phyloP scores from a whole-genome alignment of 2,797 vertebrate genomes.

The Coregonus sp. region DNA sequence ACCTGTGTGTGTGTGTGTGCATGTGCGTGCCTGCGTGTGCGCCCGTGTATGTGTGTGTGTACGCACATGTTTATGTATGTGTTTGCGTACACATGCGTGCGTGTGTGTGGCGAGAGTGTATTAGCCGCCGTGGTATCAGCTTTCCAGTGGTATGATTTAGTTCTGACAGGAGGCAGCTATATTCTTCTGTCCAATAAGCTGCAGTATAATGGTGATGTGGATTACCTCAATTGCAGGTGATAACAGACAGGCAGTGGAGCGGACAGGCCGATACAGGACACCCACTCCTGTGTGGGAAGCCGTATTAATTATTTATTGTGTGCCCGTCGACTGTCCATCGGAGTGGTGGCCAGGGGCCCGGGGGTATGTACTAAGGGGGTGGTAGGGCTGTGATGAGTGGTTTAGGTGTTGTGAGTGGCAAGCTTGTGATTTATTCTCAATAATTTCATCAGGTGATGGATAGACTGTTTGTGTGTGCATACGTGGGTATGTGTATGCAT shows the following conservation, averaged over 20 bases:
- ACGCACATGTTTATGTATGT: conserved; percentile 17
- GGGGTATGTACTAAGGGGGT: conserved; percentile 45
- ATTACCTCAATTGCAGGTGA: conserved; percentile 89
- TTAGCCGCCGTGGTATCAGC: conserved; percentile 67
- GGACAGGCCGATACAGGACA: conserved; percentile 84
- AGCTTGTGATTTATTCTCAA: conserved; percentile 57
- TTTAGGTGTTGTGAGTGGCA: conserved; percentile 39
- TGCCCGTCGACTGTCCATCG: conserved; percentile 71
- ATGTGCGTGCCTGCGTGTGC: neutral
- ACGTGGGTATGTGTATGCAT: conserved; percentile 19
- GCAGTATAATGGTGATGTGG: conserved; percentile 80
- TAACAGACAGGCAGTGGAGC: conserved; percentile 85
- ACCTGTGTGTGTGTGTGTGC: neutral
- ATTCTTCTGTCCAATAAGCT: conserved; percentile 82
- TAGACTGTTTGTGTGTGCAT: conserved; percentile 16
- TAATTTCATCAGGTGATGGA: neutral
- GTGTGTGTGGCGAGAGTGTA: conserved; percentile 45
- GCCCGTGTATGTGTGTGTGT: conserved; percentile 10
- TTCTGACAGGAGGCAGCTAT: conserved; percentile 74
- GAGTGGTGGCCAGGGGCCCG: conserved; percentile 42
- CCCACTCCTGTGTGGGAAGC: conserved; percentile 83
- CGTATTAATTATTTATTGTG: conserved; percentile 90
- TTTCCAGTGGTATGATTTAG: conserved; percentile 71
- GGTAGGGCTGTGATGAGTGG: conserved; percentile 5
- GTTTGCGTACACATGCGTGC: neutral